Evolutionary conservation across 2,797 vertebrate species (phyloP).

Genomic region (Chelon labrosus): DNA sequence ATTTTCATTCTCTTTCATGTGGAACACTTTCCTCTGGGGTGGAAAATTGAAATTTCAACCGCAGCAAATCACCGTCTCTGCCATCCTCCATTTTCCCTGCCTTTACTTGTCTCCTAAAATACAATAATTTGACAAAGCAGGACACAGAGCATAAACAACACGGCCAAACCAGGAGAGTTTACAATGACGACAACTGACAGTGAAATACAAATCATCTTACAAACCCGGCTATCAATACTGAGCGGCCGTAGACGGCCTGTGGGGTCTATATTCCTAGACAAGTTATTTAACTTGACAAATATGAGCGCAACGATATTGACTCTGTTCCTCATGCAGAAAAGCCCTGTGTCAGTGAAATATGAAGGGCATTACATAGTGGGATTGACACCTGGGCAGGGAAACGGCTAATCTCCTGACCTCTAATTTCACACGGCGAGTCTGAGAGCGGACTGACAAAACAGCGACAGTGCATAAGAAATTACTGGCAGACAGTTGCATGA

Average conservation of each 20-base stretch:
- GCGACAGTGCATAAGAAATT: neutral
- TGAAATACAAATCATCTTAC: constrained; percentile 46
- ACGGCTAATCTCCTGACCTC: neutral
- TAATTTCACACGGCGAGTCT: constrained; percentile 14
- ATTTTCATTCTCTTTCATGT: constrained; percentile 71
- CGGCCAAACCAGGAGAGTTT: constrained; percentile 21
- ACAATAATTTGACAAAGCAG: constrained; percentile 52
- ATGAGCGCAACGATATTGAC: constrained; percentile 34
- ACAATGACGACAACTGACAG: constrained; percentile 39
- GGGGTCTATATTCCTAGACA: constrained; percentile 25
- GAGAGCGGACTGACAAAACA: constrained; percentile 1
- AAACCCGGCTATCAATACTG: constrained; percentile 44
- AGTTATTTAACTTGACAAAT: constrained; percentile 62
- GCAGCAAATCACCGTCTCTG: constrained; percentile 70
- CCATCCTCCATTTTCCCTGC: constrained; percentile 12
- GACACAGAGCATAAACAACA: constrained; percentile 48
- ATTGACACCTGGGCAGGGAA: constrained; percentile 27
- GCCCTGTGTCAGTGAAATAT: constrained; percentile 26
- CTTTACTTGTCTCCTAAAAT: constrained; percentile 32
- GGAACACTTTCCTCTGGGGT: constrained; percentile 76
- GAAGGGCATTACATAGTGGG: neutral
- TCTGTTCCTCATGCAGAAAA: constrained; percentile 3
- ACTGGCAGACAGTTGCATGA: neutral
- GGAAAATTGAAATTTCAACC: constrained; percentile 82
- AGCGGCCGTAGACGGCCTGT: neutral